Evolutionary conservation across 2,113 vertebrate species (phyloP), one percentile per base, ranked within the genome.

Genomic region (Hydrolagus affinis): DNA sequence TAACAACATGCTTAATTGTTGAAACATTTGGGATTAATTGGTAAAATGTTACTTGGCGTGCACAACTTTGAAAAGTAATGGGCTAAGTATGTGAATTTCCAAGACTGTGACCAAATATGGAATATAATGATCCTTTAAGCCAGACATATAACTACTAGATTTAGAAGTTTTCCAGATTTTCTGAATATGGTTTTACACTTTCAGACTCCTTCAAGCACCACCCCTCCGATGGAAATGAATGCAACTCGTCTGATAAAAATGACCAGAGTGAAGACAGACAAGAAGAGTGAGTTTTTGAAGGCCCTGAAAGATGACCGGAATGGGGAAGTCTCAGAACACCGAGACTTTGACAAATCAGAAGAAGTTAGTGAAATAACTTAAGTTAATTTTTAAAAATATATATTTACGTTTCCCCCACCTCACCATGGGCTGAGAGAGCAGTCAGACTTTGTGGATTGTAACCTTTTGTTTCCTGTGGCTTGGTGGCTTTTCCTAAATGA

Each of bases 211-310:
- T 97, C 95, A 91, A 98, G 96, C 93, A 96, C 93, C 89, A 98
- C 97, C 87, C 97, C 98, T 91, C 96, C 96, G 30, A 96, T 98
- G 66, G 98, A 99, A 93, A 97, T 98, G 86, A 96, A 92, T 88
- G 95, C 96, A 25, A 96, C 96, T 11, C 95, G 97, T 87, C 92
- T 99, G 89, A 94, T 91, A 9, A 98, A 97, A 91, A 91, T 98
- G 93, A 97, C 97, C 93, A 96, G 97, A 12, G 95, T 96, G 70
- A 95, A 95, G 90, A 96, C 96, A 0, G 97, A 98, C 90, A 96
- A 95, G 70, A 98, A 99, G 92, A 98, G 97, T 0, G 97, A 99
- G 88, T 98, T 99, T 88, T 93, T 98, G 88, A 96, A 97, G 90
- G 91, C 96, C 86, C 93, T 98, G 88, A 99, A 98, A 90, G 98